Evolutionary conservation across 1,140 invertebrate genomes (phyloP), one percentile per base, ranked within the genome.

Genomic region (Heliconius congener): DNA sequence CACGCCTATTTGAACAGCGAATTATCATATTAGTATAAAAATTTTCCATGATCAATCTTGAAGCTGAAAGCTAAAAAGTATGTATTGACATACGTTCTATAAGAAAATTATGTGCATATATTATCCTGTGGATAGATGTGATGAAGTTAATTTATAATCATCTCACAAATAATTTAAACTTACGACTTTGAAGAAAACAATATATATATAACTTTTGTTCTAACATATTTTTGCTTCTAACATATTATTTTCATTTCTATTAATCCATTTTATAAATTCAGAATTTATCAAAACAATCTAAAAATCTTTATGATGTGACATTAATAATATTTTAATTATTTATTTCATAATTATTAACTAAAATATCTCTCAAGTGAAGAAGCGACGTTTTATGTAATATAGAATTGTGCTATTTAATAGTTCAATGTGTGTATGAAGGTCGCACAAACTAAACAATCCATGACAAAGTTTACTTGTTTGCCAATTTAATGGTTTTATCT

Each of bases 371-470:
- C 18, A 23, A 57, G n/a, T 57, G 0, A 57, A 23, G 55, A 57
- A 57, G 19, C n/a, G n/a, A 57, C 19, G n/a, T 57, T 57, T 57
- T 57, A 23, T 57, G n/a, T 57, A n/a, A 23, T 23, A n/a, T 57
- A 57, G 18, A 57, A 57, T 57, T 57, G n/a, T 19, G 55, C 19
- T 57, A 57, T n/a, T 57, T 19, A 57, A 23, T 57, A 57, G 55
- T 57, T 57, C 55, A 57, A 57, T 57, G 55, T n/a, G 55, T 57
- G 8, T 23, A 19, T 52, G 55, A 57, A 57, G 55, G 55, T 57
- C 55, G 55, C n/a, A 57, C 55, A n/a, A 57, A 57, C 55, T 57
- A 57, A 57, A 57, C n/a, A n/a, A 57, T 57, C n/a, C 19, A 57
- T 57, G 55, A 57, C 55, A 57, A 57, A 57, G 19, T 57, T 57